Evolutionary conservation across 1,140 invertebrate genomes (phyloP), one percentile per base, ranked within the genome.

Genomic region (Drosophila pachea): DNA sequence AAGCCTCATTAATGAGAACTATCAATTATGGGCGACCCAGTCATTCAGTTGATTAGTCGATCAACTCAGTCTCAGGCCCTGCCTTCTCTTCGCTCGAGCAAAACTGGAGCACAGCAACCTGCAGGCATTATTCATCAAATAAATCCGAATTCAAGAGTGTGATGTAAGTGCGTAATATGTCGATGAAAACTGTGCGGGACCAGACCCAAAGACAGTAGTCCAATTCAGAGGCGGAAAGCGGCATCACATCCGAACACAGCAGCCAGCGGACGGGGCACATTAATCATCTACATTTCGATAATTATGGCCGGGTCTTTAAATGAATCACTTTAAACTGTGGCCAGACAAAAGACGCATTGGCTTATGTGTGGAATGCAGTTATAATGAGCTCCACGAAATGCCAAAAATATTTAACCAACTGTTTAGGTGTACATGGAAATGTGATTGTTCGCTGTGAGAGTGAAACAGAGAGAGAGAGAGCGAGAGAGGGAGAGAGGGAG

Each of bases 321-420:
- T 84, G 79, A 84, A 75, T 84, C 75, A 78, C 56, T 54, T 59
- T 33, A 70, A 59, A 42, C n/a, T 35, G 53, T 42, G 50, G 36
- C 29, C 38, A 65, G 43, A 65, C 45, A 29, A 40, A 29, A 22
- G 14, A 69, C 61, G 62, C 47, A 64, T 56, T 22, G 67, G 12
- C 16, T 11, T 48, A 49, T 70, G 42, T 22, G 7, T 67, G 54
- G 58, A 63, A 66, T 75, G 63, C 32, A 31, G 38, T 61, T 62
- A 45, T 12, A 55, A 53, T 50, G 16, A 32, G 35, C 48, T 65
- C 22, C 32, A 14, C 35, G 8, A 11, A 14, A 22, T 33, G 42
- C 40, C 47, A 22, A 61, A 54, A 33, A 35, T 35, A 33, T 14
- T 50, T 49, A 63, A 9, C 5, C 36, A 16, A 47, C 6, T 29